These are phyloP conservation scores for Amiota communis DNA, from an alignment of 2,888 invertebrate species.

Conservation along the genomic window DNA sequence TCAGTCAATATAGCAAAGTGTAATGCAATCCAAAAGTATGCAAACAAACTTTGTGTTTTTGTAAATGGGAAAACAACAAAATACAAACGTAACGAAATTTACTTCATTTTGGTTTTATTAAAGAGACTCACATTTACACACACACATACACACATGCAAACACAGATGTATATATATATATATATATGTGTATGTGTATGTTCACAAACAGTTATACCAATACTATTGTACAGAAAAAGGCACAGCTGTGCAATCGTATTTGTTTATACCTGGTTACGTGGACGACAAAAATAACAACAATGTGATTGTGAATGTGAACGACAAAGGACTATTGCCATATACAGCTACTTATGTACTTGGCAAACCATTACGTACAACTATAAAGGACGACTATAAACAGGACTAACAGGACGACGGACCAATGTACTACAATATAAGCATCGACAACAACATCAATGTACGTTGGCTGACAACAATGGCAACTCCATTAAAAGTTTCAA, in stretches of 20 bases:
- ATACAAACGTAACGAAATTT: conserved; percentile 1
- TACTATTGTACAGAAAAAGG: neutral
- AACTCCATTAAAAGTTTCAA: conserved; percentile 35
- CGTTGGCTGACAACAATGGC: conserved; percentile 15
- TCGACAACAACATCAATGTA: neutral
- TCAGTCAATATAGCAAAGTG: neutral
- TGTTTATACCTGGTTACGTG: neutral
- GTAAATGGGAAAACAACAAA: neutral
- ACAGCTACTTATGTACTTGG: conserved; percentile 14
- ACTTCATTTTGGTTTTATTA: conserved; percentile 13
- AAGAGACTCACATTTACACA: neutral
- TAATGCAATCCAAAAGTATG: conserved; percentile 25
- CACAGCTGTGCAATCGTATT: conserved; percentile 2
- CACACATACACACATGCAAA: neutral
- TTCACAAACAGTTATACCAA: too few species aligned
- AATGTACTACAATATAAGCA: neutral
- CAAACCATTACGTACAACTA: conserved; percentile 7
- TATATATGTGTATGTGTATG: neutral
- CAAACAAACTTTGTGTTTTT: conserved; percentile 17
- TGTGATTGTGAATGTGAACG: neutral
- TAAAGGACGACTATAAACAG: neutral
- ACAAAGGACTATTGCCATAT: neutral
- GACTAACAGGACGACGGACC: neutral
- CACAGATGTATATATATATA: neutral
- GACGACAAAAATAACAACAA: neutral